A percentile compares a stretch with the other conserved stretches of the same genome.
These are phyloP conservation scores for Baccha elongata DNA, from an alignment of 2,888 invertebrate genomes.

Conservation along the genomic window DNA sequence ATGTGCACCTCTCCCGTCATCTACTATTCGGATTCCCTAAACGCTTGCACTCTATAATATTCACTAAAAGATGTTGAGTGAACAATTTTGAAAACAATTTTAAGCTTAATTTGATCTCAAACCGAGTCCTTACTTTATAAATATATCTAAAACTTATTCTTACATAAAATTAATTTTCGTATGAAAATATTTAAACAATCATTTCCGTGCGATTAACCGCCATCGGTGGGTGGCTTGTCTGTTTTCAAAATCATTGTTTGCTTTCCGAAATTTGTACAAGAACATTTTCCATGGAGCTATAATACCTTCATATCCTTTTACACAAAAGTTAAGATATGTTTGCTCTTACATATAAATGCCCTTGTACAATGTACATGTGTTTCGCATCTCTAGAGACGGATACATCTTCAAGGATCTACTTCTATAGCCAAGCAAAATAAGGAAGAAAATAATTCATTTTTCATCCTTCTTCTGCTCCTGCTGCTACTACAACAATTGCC, in stretches of 20 bases:
- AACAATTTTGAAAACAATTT: not conserved
- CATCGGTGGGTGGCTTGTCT: too few relatives aligned
- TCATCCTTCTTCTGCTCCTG: not conserved
- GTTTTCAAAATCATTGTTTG: not conserved
- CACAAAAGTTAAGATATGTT: constrained; percentile 17
- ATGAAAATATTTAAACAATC: constrained; percentile 41
- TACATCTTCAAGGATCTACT: constrained; percentile 7
- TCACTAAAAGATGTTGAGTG: too few relatives aligned
- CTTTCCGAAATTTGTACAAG: constrained; percentile 17
- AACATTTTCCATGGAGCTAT: not conserved
- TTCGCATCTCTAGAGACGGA: constrained; percentile 8
- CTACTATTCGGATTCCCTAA: too few relatives aligned
- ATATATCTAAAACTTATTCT: not conserved
- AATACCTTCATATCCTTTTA: constrained; percentile 3
- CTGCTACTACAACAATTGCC: not conserved
- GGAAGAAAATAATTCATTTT: constrained; percentile 5
- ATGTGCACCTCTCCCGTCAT: too few relatives aligned
- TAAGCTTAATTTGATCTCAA: not conserved
- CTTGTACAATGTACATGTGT: not conserved
- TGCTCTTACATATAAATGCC: not conserved
- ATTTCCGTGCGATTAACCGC: constrained; percentile 22
- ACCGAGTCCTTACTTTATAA: not conserved
- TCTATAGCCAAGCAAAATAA: not conserved
- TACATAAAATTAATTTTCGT: constrained; percentile 17
- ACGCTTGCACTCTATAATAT: too few relatives aligned